Evolutionary conservation across 2,888 invertebrate genomes (phyloP), one percentile per base, ranked within the genome.

Genomic region (Ormyrus pomaceus): DNA sequence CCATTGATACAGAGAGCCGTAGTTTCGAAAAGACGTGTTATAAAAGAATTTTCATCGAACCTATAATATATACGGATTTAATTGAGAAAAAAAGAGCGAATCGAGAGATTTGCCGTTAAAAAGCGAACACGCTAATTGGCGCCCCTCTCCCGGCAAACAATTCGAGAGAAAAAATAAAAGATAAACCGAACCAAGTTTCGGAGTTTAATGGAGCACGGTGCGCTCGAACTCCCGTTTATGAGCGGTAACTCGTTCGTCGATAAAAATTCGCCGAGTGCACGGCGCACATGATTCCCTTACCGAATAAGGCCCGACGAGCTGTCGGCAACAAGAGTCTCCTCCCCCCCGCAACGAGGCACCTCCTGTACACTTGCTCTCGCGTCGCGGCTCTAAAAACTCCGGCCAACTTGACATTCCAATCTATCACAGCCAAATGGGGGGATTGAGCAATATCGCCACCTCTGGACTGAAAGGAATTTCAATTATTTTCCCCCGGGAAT

Each of bases 361-460:
- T 2, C 19, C 19, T 19, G 19, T 19, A 19, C 19, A 19, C 19
- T 19, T 19, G 19, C 19, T 19, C 19, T 19, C 19, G 19, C 2
- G 19, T 19, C 19, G 19, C 19, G 19, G 19, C 0, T 1, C 19
- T 19, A 19, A 19, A 19, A 19, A 72, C 61, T 48, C 50, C n/a
- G 50, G 10, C 46, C 6, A 13, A 62, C 10, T 10, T 45, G 66
- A 53, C 81, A 62, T 77, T 83, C 75, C 85, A 80, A 84, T 83
- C 80, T 83, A 82, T 83, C 85, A 84, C 77, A 82, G 82, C 65
- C 78, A 74, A 77, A 70, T 79, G 64, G 69, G 71, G 79, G 1
- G 46, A 9, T 48, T 55, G 46, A 53, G 53, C 58, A 55, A 76
- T 61, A 69, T 19, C 19, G 19, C 19, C 19, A 19, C 19, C 19